Conservation (phyloP, 2,113 vertebrate genomes). For the Columbina picui region DNA sequence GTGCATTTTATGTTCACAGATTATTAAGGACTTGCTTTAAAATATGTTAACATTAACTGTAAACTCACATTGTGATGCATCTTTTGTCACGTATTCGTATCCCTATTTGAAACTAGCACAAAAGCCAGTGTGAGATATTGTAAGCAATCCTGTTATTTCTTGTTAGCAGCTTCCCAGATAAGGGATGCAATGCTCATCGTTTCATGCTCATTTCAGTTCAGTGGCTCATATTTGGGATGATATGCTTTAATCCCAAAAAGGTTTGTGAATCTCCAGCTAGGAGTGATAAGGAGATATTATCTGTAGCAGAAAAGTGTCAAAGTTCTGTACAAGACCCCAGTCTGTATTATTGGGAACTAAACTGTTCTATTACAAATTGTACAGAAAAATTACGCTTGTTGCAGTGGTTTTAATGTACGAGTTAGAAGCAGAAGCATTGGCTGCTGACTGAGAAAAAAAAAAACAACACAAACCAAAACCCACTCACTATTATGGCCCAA, state of each 20-base stretch:
- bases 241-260: constrained; percentile 12
- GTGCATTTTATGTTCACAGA: constrained; percentile 40
- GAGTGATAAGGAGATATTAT: neutral
- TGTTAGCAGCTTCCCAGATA: constrained; percentile 27
- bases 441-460: constrained; percentile 66
- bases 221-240: neutral
- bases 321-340: neutral
- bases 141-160: constrained; percentile 25
- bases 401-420: neutral
- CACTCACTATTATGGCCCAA: constrained; percentile 80
- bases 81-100: neutral
- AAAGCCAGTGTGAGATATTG: neutral
- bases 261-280: neutral
- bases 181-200: neutral
- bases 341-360: neutral
- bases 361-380: neutral
- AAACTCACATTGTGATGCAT: constrained; percentile 7
- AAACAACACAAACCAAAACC: constrained; percentile 5
- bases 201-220: neutral
- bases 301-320: neutral
- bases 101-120: neutral
- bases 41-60: neutral
- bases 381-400: constrained; percentile 8
- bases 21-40: constrained; percentile 25
- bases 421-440: constrained; percentile 72